Conservation (phyloP, 2,888 invertebrate species). For the Hetaerina titia region DNA sequence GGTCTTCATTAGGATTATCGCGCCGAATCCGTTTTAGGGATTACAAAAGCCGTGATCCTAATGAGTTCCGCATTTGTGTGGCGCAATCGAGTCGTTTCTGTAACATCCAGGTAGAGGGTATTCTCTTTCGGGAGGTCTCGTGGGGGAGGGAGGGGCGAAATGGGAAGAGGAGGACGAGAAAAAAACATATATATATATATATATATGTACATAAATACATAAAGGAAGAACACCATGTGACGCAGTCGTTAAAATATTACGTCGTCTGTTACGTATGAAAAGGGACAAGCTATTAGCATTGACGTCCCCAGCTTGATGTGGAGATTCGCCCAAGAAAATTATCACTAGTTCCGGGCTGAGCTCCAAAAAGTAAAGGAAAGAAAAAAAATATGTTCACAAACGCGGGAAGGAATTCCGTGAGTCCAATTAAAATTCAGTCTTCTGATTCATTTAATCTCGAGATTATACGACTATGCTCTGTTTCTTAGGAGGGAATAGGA, state of each 20-base stretch:
- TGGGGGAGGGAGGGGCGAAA: background rate
- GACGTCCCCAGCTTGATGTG: background rate
- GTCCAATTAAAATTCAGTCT: background rate
- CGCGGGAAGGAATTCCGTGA: background rate
- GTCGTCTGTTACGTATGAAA: constrained; percentile 13
- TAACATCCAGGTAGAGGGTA: constrained; percentile 11
- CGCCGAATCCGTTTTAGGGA: constrained; percentile 32
- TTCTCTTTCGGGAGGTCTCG: background rate
- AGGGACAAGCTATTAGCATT: background rate
- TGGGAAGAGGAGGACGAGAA: background rate
- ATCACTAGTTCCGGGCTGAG: background rate
- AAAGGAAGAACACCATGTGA: background rate
- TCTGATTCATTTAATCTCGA: background rate
- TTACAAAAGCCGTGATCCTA: constrained; percentile 22
- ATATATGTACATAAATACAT: too few species aligned
- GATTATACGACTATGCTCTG: background rate
- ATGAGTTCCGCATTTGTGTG: constrained; percentile 27
- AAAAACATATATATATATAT: background rate
- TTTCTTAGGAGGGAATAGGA: background rate
- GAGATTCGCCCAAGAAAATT: background rate
- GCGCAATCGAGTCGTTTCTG: constrained; percentile 12
- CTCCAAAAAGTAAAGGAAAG: background rate
- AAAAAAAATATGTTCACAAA: background rate
- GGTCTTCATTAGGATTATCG: constrained; percentile 26
- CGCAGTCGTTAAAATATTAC: constrained; percentile 28